These are phyloP conservation scores for Schrankia costaestrigalis DNA, from an alignment of 2,888 invertebrate genomes.

Conservation along the genomic window DNA sequence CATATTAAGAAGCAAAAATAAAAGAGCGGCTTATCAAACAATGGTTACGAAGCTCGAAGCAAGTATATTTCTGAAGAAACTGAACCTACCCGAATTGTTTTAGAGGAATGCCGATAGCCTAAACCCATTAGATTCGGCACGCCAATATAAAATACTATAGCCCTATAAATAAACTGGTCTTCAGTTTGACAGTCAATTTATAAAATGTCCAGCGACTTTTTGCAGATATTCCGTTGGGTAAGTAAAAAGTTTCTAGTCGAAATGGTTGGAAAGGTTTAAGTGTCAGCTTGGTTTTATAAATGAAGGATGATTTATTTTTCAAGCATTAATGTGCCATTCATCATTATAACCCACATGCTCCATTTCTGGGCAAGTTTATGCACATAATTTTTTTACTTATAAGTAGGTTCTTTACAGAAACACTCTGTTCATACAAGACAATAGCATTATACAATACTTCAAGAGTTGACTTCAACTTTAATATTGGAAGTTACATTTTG, in stretches of 20 bases:
- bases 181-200: constrained; percentile 36
- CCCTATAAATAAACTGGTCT: constrained; percentile 35
- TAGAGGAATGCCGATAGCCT: constrained; percentile 39
- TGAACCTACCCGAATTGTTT: constrained; percentile 35
- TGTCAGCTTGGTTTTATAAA: background rate
- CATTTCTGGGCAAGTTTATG: too few relatives aligned
- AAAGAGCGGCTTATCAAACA: constrained; percentile 3
- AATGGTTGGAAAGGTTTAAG: constrained; percentile 1
- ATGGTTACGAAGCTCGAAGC: constrained; percentile 17
- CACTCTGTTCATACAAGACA: too few relatives aligned
- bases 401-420: too few relatives aligned
- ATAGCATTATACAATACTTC: too few relatives aligned
- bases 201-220: constrained; percentile 26
- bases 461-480: too few relatives aligned
- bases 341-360: too few relatives aligned
- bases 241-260: constrained; percentile 6
- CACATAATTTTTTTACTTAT: too few relatives aligned
- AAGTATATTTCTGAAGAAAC: constrained; percentile 26
- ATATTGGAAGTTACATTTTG: too few relatives aligned
- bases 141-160: constrained; percentile 33
- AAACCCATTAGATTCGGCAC: constrained; percentile 37
- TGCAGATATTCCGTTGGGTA: constrained; percentile 11
- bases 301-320: too few relatives aligned
- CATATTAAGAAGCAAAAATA: constrained; percentile 4
- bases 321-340: too few relatives aligned